Evolutionary conservation across 2,113 vertebrate species (phyloP), one percentile per base, ranked within the genome.

Genomic region (Gavia stellata): DNA sequence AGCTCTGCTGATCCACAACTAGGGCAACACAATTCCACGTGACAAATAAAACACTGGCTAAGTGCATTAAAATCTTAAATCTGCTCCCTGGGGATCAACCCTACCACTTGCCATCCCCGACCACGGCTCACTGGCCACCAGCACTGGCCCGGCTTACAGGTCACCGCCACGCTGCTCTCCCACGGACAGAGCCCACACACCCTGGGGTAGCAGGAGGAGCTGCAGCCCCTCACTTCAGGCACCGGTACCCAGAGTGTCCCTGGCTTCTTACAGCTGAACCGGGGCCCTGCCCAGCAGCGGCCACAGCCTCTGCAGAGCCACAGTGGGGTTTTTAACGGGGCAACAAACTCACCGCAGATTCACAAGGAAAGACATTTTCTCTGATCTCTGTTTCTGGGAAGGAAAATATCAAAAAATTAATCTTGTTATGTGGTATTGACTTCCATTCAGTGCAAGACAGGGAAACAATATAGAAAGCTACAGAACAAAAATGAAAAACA

Each of bases 61-160:
- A 59, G 8, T 7, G 18, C 38, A n/a, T 15, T 49, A 42, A 53
- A 53, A 77, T 26, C 28, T 40, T 34, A 23, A 49, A 49, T 18
- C 31, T 38, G 19, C 28, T 59, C 44, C 33, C 23, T 42, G 40
- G 18, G 36, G 16, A 59, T 58, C n/a, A 75, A 31, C 25, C 36
- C 15, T 45, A 28, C 17, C 33, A 7, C 24, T 5, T 44, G 40
- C 31, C 12, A 13, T 6, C 34, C 44, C 45, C 25, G n/a, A 42
- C 20, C 20, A 19, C 0, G 25, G 47, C 36, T 83, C 14, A 1
- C 45, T 24, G 33, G 42, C 11, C 65, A 28, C 56, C 20, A 21
- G 65, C 31, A 33, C n/a, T 1, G 1, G 58, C 31, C 23, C 3
- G 6, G 33, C 11, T 66, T 49, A 36, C 0, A 0, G 34, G 70